phyloP scores from a whole-genome alignment of 2,797 vertebrate species.

The Phataginus tricuspis region DNA sequence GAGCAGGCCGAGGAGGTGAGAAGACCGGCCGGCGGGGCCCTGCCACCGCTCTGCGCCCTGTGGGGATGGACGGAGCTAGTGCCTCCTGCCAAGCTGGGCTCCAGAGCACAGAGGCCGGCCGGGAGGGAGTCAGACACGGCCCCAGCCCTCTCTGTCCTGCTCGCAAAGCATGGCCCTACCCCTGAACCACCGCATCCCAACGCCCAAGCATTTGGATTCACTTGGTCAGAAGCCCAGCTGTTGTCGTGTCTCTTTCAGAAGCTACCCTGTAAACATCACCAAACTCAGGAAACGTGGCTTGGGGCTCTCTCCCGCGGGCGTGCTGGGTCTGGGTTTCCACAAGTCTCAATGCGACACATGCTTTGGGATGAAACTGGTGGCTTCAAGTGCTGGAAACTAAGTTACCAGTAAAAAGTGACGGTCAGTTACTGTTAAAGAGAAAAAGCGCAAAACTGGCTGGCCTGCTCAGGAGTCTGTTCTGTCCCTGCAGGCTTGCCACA shows the following conservation, averaged over 20 bases:
- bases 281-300: slow-evolving; percentile 42
- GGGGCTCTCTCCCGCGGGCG: background rate
- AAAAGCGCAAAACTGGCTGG: slow-evolving; percentile 30
- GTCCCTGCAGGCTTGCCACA: background rate
- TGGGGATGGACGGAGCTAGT: background rate
- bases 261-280: background rate
- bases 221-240: background rate
- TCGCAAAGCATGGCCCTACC: background rate
- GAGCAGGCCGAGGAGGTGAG: background rate
- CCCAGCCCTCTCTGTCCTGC: background rate
- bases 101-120: background rate
- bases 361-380: slow-evolving; percentile 76
- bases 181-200: background rate
- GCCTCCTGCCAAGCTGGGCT: background rate
- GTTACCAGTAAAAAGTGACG: slow-evolving; percentile 78
- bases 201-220: background rate
- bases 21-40: background rate
- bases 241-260: slow-evolving; percentile 66
- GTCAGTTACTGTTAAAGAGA: background rate
- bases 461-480: background rate
- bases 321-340: background rate
- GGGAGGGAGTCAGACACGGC: background rate
- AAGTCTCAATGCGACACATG: background rate
- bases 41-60: background rate
- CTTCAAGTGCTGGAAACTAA: slow-evolving; percentile 78